Base-by-base conservation (phyloP, 2,113 vertebrate genomes). In the Atlantisia rogersi region DNA sequence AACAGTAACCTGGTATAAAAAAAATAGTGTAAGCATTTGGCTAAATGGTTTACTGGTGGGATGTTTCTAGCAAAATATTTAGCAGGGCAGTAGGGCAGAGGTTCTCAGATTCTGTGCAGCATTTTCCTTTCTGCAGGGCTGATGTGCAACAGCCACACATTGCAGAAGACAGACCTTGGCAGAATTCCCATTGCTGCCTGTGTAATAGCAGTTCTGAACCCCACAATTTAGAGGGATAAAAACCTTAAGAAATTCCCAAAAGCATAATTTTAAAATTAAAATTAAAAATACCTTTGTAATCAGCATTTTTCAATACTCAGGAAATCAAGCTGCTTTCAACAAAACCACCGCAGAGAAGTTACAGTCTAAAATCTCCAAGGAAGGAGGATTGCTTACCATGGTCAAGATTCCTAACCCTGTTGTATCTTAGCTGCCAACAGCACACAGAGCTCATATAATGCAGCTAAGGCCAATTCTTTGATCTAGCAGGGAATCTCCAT, bases 381-480 rank as follows among this genome's bases (percentile, higher is more conserved):
- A 88, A 96, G 95, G 88, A 39, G 26, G 48, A 70, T 60, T 84
- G 82, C 94, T 97, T 94, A 75, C 88, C 80, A 56, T 31, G 56
- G 58, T 85, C 90, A 95, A 58, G 60, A 40, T 77, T 67, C 73
- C 74, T 69, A 93, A 95, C 71, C 62, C 84, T 53, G 50, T 53
- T 89, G 74, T 89, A 63, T 58, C 80, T 87, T 86, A 86, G 68
- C 71, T 95, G 92, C 91, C 95, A 92, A 86, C 29, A 97, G 76
- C 87, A 86, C 75, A 90, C 31, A 77, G 79, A 85, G 20, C 24
- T 82, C 59, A 50, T 25, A 11, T 74, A 82, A 96, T 96, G 92
- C 86, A 94, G 73, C 90, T 86, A 88, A 97, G 65, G 69, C 40
- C 48, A 90, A 74, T 76, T 95, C 55, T 94, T 80, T 68, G 52